Evolutionary conservation across 2,797 vertebrate genomes (phyloP).

Genomic region (Antrozous pallidus): DNA sequence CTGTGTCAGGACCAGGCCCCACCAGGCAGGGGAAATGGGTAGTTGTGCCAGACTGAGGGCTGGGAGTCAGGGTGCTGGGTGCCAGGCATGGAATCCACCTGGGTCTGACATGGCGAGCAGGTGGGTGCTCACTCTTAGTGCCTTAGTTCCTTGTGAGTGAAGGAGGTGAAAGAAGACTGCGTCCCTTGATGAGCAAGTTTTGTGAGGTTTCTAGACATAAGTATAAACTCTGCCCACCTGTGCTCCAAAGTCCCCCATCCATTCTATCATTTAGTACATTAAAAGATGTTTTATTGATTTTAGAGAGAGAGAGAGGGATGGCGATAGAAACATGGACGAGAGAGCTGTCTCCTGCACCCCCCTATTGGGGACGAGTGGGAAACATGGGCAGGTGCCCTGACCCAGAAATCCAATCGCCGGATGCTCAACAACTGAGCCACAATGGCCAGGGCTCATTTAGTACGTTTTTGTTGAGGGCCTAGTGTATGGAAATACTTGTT

Average conservation of each 20-base stretch:
- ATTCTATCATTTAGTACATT: background rate
- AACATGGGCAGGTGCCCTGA: background rate
- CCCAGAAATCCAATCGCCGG: too few relatives aligned
- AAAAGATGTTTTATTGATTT: background rate
- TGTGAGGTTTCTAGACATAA: background rate
- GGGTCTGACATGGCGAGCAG: background rate
- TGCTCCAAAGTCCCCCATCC: background rate
- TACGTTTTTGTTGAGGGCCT: background rate
- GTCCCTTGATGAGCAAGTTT: background rate
- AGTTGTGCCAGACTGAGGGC: background rate
- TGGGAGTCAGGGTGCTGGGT: too few relatives aligned
- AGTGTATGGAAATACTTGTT: background rate
- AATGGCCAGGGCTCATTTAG: background rate
- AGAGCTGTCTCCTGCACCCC: background rate
- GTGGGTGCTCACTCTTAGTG: background rate
- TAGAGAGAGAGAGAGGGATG: background rate
- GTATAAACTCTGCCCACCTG: background rate
- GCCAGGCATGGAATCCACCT: background rate
- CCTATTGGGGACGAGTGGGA: background rate
- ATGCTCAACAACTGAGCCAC: background rate
- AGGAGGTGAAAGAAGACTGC: background rate
- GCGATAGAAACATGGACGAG: background rate
- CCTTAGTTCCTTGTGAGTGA: background rate
- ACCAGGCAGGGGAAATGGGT: background rate
- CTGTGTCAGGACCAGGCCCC: background rate